Evolutionary conservation across 2,888 invertebrate genomes (phyloP).

Genomic region (Acheta domesticus): DNA sequence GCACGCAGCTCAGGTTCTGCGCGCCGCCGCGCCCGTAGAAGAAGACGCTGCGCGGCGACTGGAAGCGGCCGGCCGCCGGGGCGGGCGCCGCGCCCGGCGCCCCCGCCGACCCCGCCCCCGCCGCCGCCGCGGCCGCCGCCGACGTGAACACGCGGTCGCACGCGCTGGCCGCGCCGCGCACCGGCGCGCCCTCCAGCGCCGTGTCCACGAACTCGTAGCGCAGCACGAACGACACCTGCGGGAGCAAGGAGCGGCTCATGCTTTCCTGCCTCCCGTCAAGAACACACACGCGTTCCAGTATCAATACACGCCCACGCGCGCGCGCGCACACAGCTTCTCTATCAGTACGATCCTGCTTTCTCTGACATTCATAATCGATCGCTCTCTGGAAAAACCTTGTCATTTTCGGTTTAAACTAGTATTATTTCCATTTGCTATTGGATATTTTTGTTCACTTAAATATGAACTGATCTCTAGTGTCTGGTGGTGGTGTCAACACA

Average conservation of each 20-base stretch:
- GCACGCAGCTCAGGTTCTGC: conserved; percentile 68
- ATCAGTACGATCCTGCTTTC: too few species aligned
- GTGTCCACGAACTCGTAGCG: conserved; percentile 81
- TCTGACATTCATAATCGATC: too few species aligned
- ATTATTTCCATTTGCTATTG: too few species aligned
- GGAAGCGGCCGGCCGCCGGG: conserved; percentile 57
- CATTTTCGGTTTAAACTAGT: too few species aligned
- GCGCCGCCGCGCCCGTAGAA: conserved; percentile 79
- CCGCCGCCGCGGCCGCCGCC: conserved; percentile 56
- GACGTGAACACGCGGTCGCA: conserved; percentile 56
- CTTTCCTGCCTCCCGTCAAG: too few species aligned
- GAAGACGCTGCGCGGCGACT: conserved; percentile 76
- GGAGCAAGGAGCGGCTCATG: not conserved
- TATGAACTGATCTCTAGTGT: too few species aligned
- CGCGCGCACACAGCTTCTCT: too few species aligned
- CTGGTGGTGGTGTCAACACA: too few species aligned
- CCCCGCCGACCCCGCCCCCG: conserved; percentile 61
- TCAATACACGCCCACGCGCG: too few species aligned
- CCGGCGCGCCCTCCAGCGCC: conserved; percentile 62
- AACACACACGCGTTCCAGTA: too few species aligned
- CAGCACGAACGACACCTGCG: conserved; percentile 57
- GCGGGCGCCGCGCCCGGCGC: conserved; percentile 45
- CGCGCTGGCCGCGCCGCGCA: conserved; percentile 57
- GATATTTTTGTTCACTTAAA: too few species aligned
- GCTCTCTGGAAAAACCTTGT: too few species aligned